Base-by-base conservation (phyloP, 2,888 invertebrate species). In the Spodoptera littoralis region DNA sequence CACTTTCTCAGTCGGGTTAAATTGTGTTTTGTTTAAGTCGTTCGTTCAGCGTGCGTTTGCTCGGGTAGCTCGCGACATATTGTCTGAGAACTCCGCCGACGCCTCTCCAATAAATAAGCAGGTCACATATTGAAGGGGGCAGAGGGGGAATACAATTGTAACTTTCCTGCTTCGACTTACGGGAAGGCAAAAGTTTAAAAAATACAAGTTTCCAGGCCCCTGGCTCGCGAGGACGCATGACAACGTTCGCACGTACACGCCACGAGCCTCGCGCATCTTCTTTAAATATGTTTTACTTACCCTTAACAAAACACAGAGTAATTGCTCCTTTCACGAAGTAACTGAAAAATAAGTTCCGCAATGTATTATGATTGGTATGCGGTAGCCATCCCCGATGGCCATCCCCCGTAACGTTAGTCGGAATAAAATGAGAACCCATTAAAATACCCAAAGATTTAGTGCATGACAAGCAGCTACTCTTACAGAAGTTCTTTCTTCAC, bases 121-220 rank as follows among this genome's bases (percentile, higher is more conserved):
- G 94, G 94, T 94, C 94, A 94, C 94, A 94, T 94, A 94, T 94
- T 94, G 94, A 92, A 93, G 89, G 92, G 90, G 92, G 91, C 84
- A 86, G 84, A 90, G 91, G 89, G 91, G 87, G 91, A 92, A 93
- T 88, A 93, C 94, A 94, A 94, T 94, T 93, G 94, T 93, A 94
- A 94, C 93, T 94, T 94, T 93, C 88, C 84, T 88, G 86, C 88
- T 87, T 86, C 88, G 83, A 88, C 90, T 90, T 90, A 90, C 88
- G 90, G 85, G 88, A 88, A 90, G 91, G 91, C 89, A 90, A 89
- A 92, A 94, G 91, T 94, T 94, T 93, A 93, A 94, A 94, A 94
- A 94, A 94, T 91, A 93, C 91, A 94, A 94, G 93, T 93, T 92
- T 86, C 73, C 83, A 84, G 85, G 84, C 83, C 85, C 82, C 73